Conservation (phyloP, 92 coral and sea anemone species). For the Zoanthus solanderi region DNA sequence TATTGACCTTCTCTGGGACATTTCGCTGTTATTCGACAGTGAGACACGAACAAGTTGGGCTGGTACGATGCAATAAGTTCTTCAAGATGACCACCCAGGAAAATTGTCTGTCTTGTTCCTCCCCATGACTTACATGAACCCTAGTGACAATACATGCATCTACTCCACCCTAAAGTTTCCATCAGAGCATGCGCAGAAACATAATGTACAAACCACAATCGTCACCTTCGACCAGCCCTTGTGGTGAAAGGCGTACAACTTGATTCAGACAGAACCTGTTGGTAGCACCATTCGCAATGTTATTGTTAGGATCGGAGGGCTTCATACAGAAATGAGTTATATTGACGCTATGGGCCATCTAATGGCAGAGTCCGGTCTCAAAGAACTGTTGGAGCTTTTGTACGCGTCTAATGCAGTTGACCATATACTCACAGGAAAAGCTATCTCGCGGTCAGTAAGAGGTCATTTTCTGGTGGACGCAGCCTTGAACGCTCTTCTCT, state of each 20-base stretch:
- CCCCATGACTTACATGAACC: background rate
- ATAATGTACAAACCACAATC: conserved; percentile 12
- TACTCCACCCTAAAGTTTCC: background rate
- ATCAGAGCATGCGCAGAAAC: conserved; percentile 3
- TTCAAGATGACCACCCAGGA: too few relatives aligned
- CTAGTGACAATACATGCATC: background rate
- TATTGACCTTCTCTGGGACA: background rate
- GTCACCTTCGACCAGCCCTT: conserved; percentile 60
- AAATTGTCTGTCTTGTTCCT: background rate
- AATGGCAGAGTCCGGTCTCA: conserved; percentile 61
- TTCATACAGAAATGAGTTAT: conserved; percentile 49
- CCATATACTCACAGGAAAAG: conserved; percentile 62
- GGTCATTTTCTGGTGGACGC: conserved; percentile 62
- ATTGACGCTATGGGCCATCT: conserved; percentile 49
- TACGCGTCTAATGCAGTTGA: conserved; percentile 48
- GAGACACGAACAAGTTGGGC: conserved; percentile 50
- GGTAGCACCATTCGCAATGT: conserved; percentile 41
- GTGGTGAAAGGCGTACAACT: conserved; percentile 53
- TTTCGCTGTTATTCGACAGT: conserved; percentile 47
- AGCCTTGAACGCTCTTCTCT: conserved; percentile 56
- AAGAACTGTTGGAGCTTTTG: conserved; percentile 44
- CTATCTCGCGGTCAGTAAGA: conserved; percentile 48
- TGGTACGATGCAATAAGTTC: conserved; percentile 46
- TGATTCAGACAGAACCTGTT: conserved; percentile 27
- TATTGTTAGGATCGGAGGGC: conserved; percentile 21